Evolutionary conservation across 2,113 vertebrate species (phyloP).

Genomic region (Brevimyrus niger): DNA sequence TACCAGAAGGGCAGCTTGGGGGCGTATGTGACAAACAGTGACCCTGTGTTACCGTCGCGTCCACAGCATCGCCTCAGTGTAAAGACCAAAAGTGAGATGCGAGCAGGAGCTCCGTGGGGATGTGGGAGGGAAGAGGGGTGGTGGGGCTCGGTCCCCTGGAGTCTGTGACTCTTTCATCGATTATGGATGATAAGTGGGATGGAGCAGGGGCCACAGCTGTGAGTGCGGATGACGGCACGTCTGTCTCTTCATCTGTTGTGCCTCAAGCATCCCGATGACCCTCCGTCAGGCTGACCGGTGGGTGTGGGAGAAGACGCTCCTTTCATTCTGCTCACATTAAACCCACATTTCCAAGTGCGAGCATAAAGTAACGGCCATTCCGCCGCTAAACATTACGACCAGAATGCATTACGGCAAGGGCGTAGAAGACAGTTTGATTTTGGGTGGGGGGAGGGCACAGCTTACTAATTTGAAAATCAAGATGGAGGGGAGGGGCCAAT

Average conservation of each 20-base stretch:
- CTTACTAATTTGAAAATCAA: neutral
- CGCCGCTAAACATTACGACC: neutral
- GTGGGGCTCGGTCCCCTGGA: constrained; percentile 41
- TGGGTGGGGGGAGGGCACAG: neutral
- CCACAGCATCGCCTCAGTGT: constrained; percentile 31
- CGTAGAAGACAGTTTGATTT: neutral
- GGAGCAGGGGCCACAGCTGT: neutral
- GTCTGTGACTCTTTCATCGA: constrained; percentile 52
- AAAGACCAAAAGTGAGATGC: constrained; percentile 46
- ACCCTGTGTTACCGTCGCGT: neutral
- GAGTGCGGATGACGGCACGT: neutral
- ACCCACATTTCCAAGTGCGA: neutral
- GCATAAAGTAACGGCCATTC: constrained; percentile 27
- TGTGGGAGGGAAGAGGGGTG: neutral
- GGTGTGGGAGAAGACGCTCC: neutral
- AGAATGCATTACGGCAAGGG: neutral
- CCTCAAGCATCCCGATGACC: neutral
- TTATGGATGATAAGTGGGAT: constrained; percentile 43
- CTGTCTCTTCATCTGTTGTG: neutral
- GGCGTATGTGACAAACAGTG: neutral
- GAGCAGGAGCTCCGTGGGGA: constrained; percentile 39
- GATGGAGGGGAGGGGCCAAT: neutral
- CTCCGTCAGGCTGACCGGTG: no score
- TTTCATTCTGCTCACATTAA: neutral
- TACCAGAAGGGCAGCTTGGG: neutral